phyloP scores from a whole-genome alignment of 2,888 invertebrate genomes.

The Torymus tubicola region DNA sequence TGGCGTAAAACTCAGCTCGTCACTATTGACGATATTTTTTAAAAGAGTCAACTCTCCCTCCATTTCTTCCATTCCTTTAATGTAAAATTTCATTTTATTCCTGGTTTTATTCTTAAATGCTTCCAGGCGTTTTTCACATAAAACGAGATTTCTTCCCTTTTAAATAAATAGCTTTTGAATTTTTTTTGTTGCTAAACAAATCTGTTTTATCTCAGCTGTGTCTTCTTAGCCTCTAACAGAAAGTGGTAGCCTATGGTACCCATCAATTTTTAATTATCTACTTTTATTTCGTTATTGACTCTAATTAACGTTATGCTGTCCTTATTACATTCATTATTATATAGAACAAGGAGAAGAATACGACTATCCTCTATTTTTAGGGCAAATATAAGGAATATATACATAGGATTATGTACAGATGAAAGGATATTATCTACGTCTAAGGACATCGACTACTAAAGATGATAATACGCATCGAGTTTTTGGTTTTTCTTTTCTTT shows the following conservation, averaged over 20 bases:
- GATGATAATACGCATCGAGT: slow-evolving; percentile 68
- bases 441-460: slow-evolving; percentile 67
- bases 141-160: slow-evolving; percentile 25
- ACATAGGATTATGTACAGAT: slow-evolving; percentile 74
- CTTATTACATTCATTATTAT: slow-evolving; percentile 69
- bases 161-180: slow-evolving; percentile 23
- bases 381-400: slow-evolving; percentile 64
- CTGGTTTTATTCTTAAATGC: slow-evolving; percentile 41
- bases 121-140: slow-evolving; percentile 40
- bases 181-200: slow-evolving; percentile 31
- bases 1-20: slow-evolving; percentile 60
- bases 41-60: slow-evolving; percentile 56
- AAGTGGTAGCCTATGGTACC: slow-evolving; percentile 58
- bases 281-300: slow-evolving; percentile 71
- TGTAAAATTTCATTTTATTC: slow-evolving; percentile 33
- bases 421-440: slow-evolving; percentile 72
- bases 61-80: slow-evolving; percentile 56
- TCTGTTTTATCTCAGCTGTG: slow-evolving; percentile 8
- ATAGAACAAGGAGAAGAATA: slow-evolving; percentile 63
- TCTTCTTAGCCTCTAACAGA: slow-evolving; percentile 28
- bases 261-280: slow-evolving; percentile 64
- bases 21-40: slow-evolving; percentile 18
- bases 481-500: slow-evolving; percentile 61
- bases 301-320: slow-evolving; percentile 72
- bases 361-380: slow-evolving; percentile 66